Percentiles rank a stretch among this genome's conserved stretches.
Evolutionary conservation across 2,113 vertebrate genomes (phyloP).

Genomic region (Indri indri): DNA sequence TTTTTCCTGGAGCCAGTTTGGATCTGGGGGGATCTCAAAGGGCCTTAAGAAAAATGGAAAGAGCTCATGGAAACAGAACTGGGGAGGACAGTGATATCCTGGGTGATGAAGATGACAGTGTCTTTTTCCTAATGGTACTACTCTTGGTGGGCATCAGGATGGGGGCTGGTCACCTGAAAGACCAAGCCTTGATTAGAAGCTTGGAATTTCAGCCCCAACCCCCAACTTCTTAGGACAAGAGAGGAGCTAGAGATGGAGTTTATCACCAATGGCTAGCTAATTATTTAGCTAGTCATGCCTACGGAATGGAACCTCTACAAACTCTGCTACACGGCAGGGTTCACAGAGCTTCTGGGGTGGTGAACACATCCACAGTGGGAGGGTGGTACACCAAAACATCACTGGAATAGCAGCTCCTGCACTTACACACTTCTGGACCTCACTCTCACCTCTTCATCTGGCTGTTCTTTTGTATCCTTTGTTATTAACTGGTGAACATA

Average conservation of each 20-base stretch:
- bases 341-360: neutral
- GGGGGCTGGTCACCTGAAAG: neutral
- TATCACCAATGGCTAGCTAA: neutral
- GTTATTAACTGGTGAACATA: neutral
- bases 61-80: neutral
- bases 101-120: neutral
- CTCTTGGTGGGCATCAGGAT: neutral
- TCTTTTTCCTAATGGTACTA: neutral
- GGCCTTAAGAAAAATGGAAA: neutral
- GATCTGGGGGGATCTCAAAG: neutral
- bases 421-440: neutral
- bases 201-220: neutral
- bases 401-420: neutral
- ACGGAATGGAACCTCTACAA: neutral
- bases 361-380: neutral
- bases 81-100: neutral
- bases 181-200: neutral
- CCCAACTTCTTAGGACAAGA: neutral
- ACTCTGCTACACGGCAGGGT: neutral
- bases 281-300: neutral
- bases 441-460: neutral
- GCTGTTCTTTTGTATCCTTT: neutral
- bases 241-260: neutral
- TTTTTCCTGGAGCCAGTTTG: neutral
- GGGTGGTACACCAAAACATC: neutral